Percentiles rank a stretch among this genome's conserved stretches.
Conservation (phyloP, 2,113 vertebrate species). For the Ailurus styani region DNA sequence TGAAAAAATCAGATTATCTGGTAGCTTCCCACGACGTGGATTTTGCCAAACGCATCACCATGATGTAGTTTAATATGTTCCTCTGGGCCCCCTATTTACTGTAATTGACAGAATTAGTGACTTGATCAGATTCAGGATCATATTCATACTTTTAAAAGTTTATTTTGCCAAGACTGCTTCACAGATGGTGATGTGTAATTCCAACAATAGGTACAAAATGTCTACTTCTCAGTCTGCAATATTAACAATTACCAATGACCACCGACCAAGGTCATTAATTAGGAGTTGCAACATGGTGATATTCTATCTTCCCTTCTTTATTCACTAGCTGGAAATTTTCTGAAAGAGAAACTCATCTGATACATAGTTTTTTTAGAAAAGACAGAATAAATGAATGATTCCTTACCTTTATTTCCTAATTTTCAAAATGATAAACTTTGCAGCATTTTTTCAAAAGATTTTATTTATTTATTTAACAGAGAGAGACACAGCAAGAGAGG, state of each 20-base stretch:
- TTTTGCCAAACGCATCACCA: background rate
- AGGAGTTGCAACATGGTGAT: background rate
- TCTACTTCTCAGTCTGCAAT: background rate
- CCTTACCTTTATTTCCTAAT: background rate
- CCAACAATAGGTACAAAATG: background rate
- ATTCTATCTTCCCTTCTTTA: background rate
- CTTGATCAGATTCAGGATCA: background rate
- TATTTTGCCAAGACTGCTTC: background rate
- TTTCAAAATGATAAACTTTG: constrained; percentile 8
- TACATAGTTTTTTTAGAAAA: background rate
- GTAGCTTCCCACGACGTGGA: background rate
- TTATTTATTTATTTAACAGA: no score
- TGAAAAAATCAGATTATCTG: background rate
- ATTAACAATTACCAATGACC: background rate
- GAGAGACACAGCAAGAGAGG: no score
- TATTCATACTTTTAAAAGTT: background rate
- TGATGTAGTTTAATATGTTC: background rate
- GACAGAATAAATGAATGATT: background rate
- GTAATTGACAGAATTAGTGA: background rate
- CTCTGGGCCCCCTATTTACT: background rate
- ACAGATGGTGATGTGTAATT: background rate
- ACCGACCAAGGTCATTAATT: background rate
- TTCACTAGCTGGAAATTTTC: background rate
- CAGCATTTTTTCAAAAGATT: no score
- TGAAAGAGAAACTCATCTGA: background rate